These are phyloP conservation scores for Rhinoptilus africanus DNA, from an alignment of 2,113 vertebrate species.

Conservation along the genomic window DNA sequence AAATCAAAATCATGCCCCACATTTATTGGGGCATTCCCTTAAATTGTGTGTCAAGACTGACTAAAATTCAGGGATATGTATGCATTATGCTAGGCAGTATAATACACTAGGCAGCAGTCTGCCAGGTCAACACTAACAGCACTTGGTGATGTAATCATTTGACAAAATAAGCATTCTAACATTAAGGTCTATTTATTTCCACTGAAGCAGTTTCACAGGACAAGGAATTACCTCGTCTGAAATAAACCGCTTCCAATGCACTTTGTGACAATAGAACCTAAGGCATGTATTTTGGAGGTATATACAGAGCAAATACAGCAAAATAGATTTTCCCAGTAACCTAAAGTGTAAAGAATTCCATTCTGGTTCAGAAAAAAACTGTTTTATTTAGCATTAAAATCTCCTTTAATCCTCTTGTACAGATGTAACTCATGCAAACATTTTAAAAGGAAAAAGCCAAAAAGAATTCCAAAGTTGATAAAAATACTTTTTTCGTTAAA, in stretches of 20 bases:
- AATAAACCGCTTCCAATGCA: neutral
- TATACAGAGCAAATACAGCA: neutral
- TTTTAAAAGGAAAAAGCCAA: neutral
- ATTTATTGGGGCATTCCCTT: neutral
- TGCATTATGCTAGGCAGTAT: neutral
- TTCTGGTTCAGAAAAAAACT: neutral
- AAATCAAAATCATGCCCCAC: neutral
- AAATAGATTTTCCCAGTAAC: neutral
- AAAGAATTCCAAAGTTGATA: neutral
- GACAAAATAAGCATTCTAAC: neutral
- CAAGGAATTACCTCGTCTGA: neutral
- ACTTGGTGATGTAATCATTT: neutral
- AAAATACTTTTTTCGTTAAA: neutral
- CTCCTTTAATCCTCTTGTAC: neutral
- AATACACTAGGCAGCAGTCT: neutral
- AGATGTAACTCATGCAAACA: neutral
- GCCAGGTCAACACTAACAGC: neutral
- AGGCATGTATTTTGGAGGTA: neutral
- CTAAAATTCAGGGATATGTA: neutral
- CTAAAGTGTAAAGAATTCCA: neutral
- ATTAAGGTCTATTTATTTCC: neutral
- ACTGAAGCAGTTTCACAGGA: neutral
- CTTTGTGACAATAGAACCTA: neutral
- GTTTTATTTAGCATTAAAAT: neutral
- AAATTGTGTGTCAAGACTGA: rapidly evolving